Evolutionary conservation across 2,113 vertebrate genomes (phyloP), one percentile per base, ranked within the genome.

Genomic region (Tringa solitaria): DNA sequence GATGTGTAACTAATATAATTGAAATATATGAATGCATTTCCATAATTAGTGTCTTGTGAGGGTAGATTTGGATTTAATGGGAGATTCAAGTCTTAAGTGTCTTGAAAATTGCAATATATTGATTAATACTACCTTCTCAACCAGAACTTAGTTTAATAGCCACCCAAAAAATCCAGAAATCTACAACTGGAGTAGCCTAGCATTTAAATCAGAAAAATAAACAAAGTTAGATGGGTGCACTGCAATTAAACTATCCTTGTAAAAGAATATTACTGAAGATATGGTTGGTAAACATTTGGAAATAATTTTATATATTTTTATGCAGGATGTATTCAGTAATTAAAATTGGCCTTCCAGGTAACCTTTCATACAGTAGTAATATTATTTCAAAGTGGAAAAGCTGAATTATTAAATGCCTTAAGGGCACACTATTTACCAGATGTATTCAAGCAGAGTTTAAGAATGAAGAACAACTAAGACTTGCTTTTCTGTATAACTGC

Each of bases 21-120:
- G 75, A 95, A 96, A 96, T 89, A 82, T 54, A 69, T 77, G n/a
- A 87, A 92, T 95, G 5, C 13, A 84, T 96, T 94, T 90, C 94
- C 90, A 92, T 97, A 96, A 95, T 94, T 82, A 95, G 72, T 72
- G 59, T 74, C 88, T 86, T 65, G 53, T 90, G 90, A 87, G 46
- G 73, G 51, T 72, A 96, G 86, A 70, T 90, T 89, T 89, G 64
- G 75, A 92, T 91, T 80, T 93, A 91, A 89, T 82, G 59, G 64
- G 48, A 35, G 45, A 91, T 73, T 92, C 68, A 54, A 75, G 45
- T 70, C 54, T 87, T 70, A 88, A 90, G 41, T 87, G 30, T 87
- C 87, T 96, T 95, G 78, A n/a, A 96, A 59, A 94, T 95, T 95
- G 45, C 30, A 87, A 53, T 89, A 76, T 91, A 94, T 48, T 96